phyloP scores from a whole-genome alignment of 2,113 vertebrate species.

The Silurus meridionalis region DNA sequence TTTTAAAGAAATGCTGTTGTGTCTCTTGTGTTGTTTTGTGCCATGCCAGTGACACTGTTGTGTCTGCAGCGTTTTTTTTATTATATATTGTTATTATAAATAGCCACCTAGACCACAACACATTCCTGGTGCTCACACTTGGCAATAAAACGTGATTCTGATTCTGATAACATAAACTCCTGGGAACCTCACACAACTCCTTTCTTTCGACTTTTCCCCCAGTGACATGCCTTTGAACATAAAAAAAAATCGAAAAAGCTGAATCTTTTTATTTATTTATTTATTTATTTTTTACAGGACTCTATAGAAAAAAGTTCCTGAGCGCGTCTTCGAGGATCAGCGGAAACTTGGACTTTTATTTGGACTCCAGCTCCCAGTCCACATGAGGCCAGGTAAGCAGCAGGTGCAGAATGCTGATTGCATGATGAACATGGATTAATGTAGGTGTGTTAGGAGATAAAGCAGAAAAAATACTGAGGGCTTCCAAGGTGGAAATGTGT shows the following conservation, averaged over 20 bases:
- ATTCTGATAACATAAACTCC: background rate
- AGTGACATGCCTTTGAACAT: background rate
- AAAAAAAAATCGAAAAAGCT: background rate
- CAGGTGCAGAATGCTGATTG: constrained; percentile 25
- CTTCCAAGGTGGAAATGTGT: background rate
- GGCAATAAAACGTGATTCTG: background rate
- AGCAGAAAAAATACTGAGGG: background rate
- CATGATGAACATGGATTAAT: background rate
- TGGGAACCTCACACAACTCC: background rate
- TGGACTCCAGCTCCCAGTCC: background rate
- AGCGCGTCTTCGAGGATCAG: background rate
- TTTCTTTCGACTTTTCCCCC: background rate
- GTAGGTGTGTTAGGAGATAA: background rate
- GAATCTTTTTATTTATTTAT: background rate
- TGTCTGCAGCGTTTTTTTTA: background rate
- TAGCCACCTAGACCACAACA: background rate
- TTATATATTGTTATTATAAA: background rate
- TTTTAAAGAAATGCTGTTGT: background rate
- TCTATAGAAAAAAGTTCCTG: background rate
- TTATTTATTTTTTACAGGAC: background rate
- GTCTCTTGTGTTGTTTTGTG: background rate
- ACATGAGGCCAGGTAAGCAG: constrained; percentile 6
- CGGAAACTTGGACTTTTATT: background rate
- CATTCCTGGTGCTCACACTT: background rate
- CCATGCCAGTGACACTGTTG: background rate